Evolutionary conservation across 2,797 vertebrate genomes (phyloP).

Genomic region (Pterois miles): DNA sequence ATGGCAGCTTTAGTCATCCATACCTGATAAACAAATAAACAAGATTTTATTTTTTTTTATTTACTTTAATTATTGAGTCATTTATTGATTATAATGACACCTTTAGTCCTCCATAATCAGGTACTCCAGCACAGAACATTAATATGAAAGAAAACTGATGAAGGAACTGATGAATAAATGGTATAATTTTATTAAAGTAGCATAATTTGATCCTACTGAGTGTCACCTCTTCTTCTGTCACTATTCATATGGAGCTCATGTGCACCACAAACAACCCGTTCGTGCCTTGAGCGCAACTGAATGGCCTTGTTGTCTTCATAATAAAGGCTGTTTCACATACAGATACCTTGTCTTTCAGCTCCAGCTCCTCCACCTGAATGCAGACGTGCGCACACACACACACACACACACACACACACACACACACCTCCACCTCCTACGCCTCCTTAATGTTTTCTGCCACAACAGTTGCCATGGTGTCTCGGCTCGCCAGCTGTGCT

Average conservation of each 20-base stretch:
- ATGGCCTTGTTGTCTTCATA: conserved; percentile 11
- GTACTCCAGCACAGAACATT: background rate
- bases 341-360: conserved; percentile 28
- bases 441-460: conserved; percentile 63
- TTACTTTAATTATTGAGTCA: background rate
- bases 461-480: conserved; percentile 77
- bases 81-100: background rate
- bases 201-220: background rate
- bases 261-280: background rate
- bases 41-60: too few species aligned
- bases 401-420: background rate
- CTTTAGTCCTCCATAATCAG: background rate
- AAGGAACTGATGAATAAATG: background rate
- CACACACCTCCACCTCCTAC: conserved; percentile 55
- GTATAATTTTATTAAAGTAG: background rate
- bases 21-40: too few species aligned
- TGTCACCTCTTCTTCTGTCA: background rate
- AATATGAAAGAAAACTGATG: background rate
- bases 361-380: conserved; percentile 25
- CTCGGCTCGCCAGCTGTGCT: conserved; percentile 49
- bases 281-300: background rate
- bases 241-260: background rate
- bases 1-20: background rate
- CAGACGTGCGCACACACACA: background rate
- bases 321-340: conserved; percentile 19